These are phyloP conservation scores for Macrostomum lignano DNA, from an alignment of 1,140 invertebrate species.

Conservation along the genomic window DNA sequence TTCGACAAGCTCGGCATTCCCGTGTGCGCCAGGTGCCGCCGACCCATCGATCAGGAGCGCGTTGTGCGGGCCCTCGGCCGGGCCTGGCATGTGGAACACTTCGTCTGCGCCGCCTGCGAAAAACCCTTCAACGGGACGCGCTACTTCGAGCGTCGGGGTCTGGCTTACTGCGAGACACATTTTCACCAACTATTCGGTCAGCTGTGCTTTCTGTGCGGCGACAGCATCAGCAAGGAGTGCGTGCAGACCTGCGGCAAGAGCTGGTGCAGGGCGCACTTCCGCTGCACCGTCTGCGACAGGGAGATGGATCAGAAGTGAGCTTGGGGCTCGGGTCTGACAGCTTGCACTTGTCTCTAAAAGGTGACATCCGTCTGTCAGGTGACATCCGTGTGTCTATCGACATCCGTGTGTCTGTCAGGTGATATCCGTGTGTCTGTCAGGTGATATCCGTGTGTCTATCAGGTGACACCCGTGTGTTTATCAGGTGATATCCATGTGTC, in stretches of 20 bases:
- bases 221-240: constrained; percentile 89
- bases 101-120: constrained; percentile 96
- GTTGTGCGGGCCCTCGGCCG: constrained; percentile 89
- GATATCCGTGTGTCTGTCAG: too few relatives aligned
- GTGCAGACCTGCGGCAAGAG: constrained; percentile 92
- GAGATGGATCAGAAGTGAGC: constrained; percentile 71
- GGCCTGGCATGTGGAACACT: constrained; percentile 98
- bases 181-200: constrained; percentile 95
- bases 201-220: constrained; percentile 89
- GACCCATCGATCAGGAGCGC: constrained; percentile 77
- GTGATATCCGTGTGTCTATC: too few relatives aligned
- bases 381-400: too few relatives aligned
- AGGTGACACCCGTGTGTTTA: too few relatives aligned
- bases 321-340: too few relatives aligned
- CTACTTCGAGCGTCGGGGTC: constrained; percentile 90
- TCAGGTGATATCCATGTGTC: too few relatives aligned
- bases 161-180: constrained; percentile 95
- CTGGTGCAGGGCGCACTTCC: constrained; percentile 97
- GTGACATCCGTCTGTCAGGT: too few relatives aligned
- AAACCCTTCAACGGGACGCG: constrained; percentile 93
- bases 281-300: constrained; percentile 83
- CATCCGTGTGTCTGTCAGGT: too few relatives aligned
- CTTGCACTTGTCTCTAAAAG: too few relatives aligned
- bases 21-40: constrained; percentile 73
- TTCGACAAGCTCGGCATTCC: constrained; percentile 91